Percentiles rank a stretch among this genome's conserved stretches.
phyloP scores from a whole-genome alignment of 2,797 vertebrate genomes.

The Poecilia picta region DNA sequence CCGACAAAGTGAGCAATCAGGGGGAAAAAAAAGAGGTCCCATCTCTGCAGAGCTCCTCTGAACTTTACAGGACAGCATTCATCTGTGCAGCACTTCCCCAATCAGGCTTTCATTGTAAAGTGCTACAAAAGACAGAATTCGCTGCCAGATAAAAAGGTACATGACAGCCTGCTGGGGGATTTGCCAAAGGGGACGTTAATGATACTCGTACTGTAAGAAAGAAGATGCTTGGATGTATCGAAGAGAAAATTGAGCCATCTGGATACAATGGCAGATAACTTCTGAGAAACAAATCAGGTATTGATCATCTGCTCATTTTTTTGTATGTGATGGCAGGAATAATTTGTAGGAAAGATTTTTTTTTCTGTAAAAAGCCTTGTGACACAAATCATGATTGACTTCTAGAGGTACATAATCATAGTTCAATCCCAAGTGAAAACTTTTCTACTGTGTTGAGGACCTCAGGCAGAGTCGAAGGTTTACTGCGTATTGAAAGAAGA shows the following conservation, averaged over 20 bases:
- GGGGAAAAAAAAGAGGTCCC: neutral
- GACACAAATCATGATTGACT: neutral
- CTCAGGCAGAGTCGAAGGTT: neutral
- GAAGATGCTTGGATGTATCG: neutral
- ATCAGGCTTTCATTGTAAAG: conserved; percentile 5
- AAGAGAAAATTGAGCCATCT: neutral
- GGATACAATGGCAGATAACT: neutral
- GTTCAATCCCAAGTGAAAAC: neutral
- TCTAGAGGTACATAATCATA: neutral
- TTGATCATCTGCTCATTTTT: neutral
- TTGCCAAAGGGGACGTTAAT: neutral
- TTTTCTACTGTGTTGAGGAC: neutral
- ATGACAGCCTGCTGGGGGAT: neutral
- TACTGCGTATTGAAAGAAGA: neutral
- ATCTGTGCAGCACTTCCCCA: conserved; percentile 2
- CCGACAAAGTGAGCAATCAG: conserved; percentile 3
- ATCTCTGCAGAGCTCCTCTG: neutral
- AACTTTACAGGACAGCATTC: neutral
- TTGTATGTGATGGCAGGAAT: neutral
- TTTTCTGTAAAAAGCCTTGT: neutral
- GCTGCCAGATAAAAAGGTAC: neutral
- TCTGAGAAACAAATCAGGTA: neutral
- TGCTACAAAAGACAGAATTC: neutral
- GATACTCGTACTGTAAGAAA: conserved; percentile 1
- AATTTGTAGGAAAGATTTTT: neutral